Evolutionary conservation across 2,888 invertebrate species (phyloP), one percentile per base, ranked within the genome.

Genomic region (Tenodera sinensis): DNA sequence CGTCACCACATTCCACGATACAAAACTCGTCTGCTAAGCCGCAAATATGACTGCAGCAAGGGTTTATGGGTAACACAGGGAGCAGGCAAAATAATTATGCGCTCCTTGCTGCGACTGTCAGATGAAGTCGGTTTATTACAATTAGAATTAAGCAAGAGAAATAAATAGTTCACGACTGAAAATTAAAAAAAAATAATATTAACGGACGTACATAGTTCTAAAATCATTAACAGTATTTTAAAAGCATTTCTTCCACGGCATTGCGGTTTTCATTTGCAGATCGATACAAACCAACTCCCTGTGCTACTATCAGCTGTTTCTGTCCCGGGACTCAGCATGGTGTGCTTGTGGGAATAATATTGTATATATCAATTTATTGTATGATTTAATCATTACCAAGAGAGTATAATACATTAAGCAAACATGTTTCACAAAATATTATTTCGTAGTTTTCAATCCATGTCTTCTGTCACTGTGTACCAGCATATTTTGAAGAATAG

Each of bases 11-110:
- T 91, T 90, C 91, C 91, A 91, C 90, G 90, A 90, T 90, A 90
- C 91, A 91, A 91, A 91, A 90, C 91, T 91, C 91, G 91, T 91
- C 91, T 91, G 91, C 91, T 91, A 88, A 90, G 89, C 90, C 90
- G 91, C 90, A 90, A 91, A 91, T 91, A 91, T 88, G 86, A 89
- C 91, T 91, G 91, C 92, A 91, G 91, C 91, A 91, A 90, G 90
- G 91, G 90, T 87, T 91, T 90, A 89, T 91, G 91, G 91, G 91
- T 90, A 91, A 89, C 90, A 88, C 91, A 89, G 90, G 91, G 90
- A 88, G 89, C 90, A 87, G 91, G 89, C 82, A 83, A 87, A 89
- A 84, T 34, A 28, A 81, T 30, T 88, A 89, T 89, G 88, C 88
- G 81, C 85, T 88, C 47, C 85, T 85, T 84, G 47, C 83, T 87